Evolutionary conservation across 2,888 invertebrate genomes (phyloP).

Genomic region (Lithophane ornitopus): DNA sequence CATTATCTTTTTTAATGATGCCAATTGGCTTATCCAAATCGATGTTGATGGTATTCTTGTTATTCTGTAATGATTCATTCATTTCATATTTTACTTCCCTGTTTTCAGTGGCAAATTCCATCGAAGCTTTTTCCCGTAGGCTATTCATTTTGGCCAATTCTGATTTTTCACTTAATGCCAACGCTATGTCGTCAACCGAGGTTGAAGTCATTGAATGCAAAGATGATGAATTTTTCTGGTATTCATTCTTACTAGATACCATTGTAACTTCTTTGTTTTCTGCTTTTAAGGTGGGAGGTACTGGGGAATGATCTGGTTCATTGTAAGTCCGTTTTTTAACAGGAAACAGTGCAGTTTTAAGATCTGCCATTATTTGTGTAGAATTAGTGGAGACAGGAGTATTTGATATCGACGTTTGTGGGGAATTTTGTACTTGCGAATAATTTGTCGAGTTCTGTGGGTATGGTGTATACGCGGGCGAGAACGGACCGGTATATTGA

Average conservation of each 20-base stretch:
- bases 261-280: conserved; percentile 74
- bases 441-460: conserved; percentile 81
- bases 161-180: conserved; percentile 85
- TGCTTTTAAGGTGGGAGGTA: conserved; percentile 68
- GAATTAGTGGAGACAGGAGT: conserved; percentile 70
- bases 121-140: conserved; percentile 77
- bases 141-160: conserved; percentile 80
- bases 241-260: conserved; percentile 76
- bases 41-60: conserved; percentile 71
- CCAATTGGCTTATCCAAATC: conserved; percentile 75
- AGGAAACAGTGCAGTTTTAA: conserved; percentile 89
- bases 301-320: conserved; percentile 83
- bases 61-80: conserved; percentile 72
- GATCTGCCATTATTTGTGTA: conserved; percentile 75
- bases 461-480: conserved; percentile 83
- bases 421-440: conserved; percentile 78
- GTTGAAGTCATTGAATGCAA: conserved; percentile 72
- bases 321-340: conserved; percentile 92
- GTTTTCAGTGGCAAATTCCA: conserved; percentile 74
- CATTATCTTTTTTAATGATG: conserved; percentile 80
- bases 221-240: conserved; percentile 74
- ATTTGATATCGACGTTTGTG: conserved; percentile 73
- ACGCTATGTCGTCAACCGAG: conserved; percentile 85
- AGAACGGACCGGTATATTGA: conserved; percentile 84
- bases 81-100: conserved; percentile 73